Conservation (phyloP, 2,113 vertebrate genomes). For the Pterocles orientalis region DNA sequence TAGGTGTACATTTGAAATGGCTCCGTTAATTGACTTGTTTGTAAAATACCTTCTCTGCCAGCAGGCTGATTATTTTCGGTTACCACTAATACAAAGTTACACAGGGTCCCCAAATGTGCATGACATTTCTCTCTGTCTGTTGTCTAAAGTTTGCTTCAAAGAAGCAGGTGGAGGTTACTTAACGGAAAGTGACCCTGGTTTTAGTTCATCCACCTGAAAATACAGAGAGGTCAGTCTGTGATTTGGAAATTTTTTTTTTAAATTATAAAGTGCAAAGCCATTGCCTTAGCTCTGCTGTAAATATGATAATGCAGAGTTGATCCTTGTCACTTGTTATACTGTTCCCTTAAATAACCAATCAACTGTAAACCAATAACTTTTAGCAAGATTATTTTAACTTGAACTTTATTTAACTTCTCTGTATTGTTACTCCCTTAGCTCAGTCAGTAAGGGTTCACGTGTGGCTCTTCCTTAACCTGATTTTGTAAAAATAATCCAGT, state of each 20-base stretch:
- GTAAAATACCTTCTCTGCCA: background rate
- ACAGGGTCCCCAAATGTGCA: background rate
- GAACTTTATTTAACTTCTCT: background rate
- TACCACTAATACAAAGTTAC: fast-evolving
- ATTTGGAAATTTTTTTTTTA: background rate
- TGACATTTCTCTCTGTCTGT: background rate
- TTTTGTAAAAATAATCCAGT: background rate
- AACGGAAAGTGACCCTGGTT: background rate
- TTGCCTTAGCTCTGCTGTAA: background rate
- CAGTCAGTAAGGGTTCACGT: background rate
- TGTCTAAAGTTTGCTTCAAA: background rate
- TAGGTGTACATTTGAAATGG: background rate
- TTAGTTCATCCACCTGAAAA: background rate
- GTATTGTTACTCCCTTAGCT: background rate
- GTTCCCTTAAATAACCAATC: background rate
- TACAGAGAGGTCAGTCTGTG: background rate
- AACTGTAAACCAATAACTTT: background rate
- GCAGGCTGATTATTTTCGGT: background rate
- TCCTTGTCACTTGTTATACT: background rate
- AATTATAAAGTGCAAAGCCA: background rate
- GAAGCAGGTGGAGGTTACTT: background rate
- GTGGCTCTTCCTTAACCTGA: background rate
- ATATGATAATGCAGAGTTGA: background rate
- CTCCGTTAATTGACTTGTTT: background rate
- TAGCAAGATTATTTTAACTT: background rate